Evolutionary conservation across 2,113 vertebrate genomes (phyloP), one percentile per base, ranked within the genome.

Genomic region (Istiophorus platypterus): DNA sequence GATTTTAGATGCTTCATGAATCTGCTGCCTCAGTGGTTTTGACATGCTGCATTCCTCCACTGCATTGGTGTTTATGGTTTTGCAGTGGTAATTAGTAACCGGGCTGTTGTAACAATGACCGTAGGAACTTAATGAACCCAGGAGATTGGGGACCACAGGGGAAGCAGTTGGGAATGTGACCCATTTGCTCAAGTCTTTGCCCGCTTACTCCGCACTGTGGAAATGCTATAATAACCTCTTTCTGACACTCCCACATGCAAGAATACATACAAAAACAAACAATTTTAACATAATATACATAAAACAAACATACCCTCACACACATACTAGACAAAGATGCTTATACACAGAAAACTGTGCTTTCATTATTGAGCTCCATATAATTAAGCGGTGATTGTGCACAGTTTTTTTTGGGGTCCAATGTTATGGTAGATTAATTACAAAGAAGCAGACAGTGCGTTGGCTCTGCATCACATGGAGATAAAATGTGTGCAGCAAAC

Each of bases 61-160:
- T 72, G 71, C 45, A 8, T 47, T 52, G 47, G 68, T 49, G 69
- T 61, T 84, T 72, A 88, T 70, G 51, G 29, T 45, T 78, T 81
- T 65, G 68, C 24, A 61, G 51, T 74, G 76, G 80, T 91, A 86
- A 92, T 92, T 91, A 91, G 82, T 69, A 72, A 84, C 74, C 72
- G 41, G 31, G 52, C 78, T 72, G 81, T 77, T 15, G 37, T 66
- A 87, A 91, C 87, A 86, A 68, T 78, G 72, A 56, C 90, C 31
- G 2, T 13, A 45, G 76, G 76, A 72, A 80, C 73, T 75, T 72
- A 64, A 85, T 79, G 70, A 81, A 84, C 63, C 54, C 76, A 64
- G 78, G 86, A 84, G 66, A 63, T 34, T 86, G 82, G 31, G 31
- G 31, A 88, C 84, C 84, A 72, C 58, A 78, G 73, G 80, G 59